phyloP scores from a whole-genome alignment of 2,113 vertebrate genomes.

The Eulacestoma nigropectus region DNA sequence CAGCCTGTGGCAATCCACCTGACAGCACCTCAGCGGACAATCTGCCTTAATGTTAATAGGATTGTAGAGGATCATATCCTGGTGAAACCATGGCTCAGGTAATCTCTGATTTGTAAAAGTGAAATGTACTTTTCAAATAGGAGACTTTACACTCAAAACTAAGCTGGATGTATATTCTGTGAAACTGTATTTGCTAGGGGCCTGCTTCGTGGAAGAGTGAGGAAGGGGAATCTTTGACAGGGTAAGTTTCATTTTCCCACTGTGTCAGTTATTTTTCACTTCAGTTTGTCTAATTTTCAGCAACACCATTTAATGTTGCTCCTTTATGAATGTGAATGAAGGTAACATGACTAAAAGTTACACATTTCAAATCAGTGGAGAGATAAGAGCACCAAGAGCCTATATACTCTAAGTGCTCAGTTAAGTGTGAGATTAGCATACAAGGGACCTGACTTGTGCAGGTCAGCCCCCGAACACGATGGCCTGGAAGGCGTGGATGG shows the following conservation, averaged over 20 bases:
- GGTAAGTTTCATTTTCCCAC: neutral
- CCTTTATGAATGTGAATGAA: neutral
- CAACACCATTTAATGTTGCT: neutral
- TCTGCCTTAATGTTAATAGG: neutral
- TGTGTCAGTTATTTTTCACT: neutral
- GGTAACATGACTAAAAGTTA: fast-evolving
- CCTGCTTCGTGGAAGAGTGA: neutral
- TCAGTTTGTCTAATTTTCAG: neutral
- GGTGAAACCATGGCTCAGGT: neutral
- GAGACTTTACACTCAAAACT: neutral
- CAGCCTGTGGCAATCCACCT: neutral
- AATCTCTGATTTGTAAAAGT: neutral
- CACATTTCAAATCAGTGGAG: neutral
- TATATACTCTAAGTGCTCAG: neutral
- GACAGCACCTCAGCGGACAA: neutral
- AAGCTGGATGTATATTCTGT: neutral
- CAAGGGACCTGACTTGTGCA: neutral
- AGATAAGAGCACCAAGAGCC: neutral
- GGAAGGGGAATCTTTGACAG: neutral
- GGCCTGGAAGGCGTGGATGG: fast-evolving
- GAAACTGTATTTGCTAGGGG: neutral
- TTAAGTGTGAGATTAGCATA: neutral
- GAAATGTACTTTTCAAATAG: neutral
- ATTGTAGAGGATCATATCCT: fast-evolving
- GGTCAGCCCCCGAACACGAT: fast-evolving